Percentiles rank a stretch among this genome's conserved stretches.
phyloP scores from a whole-genome alignment of 2,888 invertebrate species.

The Minunthozetes semirufus region DNA sequence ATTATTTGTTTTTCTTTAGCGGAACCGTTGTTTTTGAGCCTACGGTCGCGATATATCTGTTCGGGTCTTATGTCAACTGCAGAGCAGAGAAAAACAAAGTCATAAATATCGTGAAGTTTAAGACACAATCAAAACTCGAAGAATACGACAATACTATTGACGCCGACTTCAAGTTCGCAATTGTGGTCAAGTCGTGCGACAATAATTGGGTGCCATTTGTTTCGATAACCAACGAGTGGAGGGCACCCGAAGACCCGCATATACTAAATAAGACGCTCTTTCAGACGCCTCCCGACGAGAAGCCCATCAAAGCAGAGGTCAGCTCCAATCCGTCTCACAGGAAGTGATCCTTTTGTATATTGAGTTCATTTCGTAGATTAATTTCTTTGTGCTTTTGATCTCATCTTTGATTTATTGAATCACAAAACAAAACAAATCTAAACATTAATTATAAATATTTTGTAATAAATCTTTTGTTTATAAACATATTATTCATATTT shows the following conservation, averaged over 20 bases:
- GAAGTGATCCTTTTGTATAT: neutral
- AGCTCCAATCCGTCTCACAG: constrained; percentile 2
- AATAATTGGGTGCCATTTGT: constrained; percentile 10
- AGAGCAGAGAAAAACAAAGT: constrained; percentile 25
- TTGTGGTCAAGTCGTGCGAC: neutral
- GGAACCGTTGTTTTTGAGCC: neutral
- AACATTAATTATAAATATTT: neutral
- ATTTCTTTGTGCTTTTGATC: neutral
- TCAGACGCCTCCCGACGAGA: neutral
- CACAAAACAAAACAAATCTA: neutral
- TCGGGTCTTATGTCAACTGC: constrained; percentile 14
- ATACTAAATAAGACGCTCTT: constrained; percentile 1
- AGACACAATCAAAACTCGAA: constrained; percentile 4
- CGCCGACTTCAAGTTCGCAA: neutral
- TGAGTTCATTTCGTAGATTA: neutral
- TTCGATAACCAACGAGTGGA: constrained; percentile 4
- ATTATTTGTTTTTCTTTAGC: neutral
- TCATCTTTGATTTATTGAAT: neutral
- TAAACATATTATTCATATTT: neutral
- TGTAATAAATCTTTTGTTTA: constrained; percentile 12
- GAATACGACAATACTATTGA: neutral
- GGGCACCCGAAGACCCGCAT: constrained; percentile 10
- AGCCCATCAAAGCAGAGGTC: constrained; percentile 1
- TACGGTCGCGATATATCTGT: constrained; percentile 9
- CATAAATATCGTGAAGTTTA: constrained; percentile 19